Evolutionary conservation across 2,888 invertebrate genomes (phyloP).

Genomic region (Muscina levida): DNA sequence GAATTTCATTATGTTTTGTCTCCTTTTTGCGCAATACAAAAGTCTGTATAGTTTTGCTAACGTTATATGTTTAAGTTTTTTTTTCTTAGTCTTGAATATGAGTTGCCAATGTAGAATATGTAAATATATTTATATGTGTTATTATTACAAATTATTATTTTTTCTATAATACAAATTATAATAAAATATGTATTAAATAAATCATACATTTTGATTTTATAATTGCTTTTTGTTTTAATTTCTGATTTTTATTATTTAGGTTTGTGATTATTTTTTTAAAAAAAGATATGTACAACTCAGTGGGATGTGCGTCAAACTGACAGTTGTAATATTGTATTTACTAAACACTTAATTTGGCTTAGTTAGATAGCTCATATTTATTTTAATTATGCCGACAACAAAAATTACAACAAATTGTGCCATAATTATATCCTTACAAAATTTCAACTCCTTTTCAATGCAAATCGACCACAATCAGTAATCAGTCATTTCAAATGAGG

Average conservation of each 20-base stretch:
- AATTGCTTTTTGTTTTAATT: slow-evolving; percentile 35
- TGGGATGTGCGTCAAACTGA: no score
- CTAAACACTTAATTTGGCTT: no score
- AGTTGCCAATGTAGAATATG: slow-evolving; percentile 56
- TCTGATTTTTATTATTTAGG: slow-evolving; percentile 12
- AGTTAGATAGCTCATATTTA: no score
- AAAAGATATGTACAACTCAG: no score
- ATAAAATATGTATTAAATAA: slow-evolving; percentile 44
- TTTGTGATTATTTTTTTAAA: no score
- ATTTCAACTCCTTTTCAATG: no score
- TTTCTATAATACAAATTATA: slow-evolving; percentile 33
- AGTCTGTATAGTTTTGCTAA: slow-evolving; percentile 42
- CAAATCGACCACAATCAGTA: no score
- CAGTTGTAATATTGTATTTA: no score
- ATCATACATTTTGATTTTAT: slow-evolving; percentile 42
- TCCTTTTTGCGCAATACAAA: slow-evolving; percentile 30
- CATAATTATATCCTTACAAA: no score
- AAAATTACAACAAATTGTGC: no score
- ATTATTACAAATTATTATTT: slow-evolving; percentile 47
- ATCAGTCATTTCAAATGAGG: no score
- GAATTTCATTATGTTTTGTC: slow-evolving; percentile 13
- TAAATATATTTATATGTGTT: slow-evolving; percentile 56
- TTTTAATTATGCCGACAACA: no score
- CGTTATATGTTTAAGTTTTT: slow-evolving; percentile 41
- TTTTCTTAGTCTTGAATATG: slow-evolving; percentile 44